Conservation (phyloP, 53 echinoderm and acorn worm species). For the Crossaster papposus region DNA sequence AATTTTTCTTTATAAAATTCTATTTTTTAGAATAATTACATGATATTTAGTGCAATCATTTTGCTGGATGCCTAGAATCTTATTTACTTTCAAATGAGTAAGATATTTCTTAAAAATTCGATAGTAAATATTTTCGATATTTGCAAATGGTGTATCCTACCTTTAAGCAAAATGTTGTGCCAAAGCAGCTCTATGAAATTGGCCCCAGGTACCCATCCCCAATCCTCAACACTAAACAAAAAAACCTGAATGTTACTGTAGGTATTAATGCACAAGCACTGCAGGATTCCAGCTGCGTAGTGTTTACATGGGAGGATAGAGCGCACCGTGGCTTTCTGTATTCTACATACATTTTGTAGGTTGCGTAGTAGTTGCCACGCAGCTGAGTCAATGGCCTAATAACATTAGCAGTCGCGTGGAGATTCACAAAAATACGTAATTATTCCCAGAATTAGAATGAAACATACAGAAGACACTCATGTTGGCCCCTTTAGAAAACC, state of each 20-base stretch:
- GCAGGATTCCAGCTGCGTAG: slow-evolving; percentile 8
- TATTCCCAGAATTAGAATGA: slow-evolving; percentile 24
- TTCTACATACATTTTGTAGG: slow-evolving; percentile 1
- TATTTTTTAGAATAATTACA: too few relatives aligned
- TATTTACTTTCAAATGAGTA: too few relatives aligned
- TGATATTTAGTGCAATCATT: too few relatives aligned
- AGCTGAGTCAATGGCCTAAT: slow-evolving; percentile 35
- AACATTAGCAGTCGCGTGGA: slow-evolving; percentile 27
- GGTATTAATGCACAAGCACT: background rate
- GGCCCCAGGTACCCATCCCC: background rate
- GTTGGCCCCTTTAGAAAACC: background rate
- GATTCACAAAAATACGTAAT: background rate
- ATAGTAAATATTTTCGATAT: too few relatives aligned
- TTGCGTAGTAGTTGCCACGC: background rate
- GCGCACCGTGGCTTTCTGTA: background rate
- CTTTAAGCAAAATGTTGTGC: too few relatives aligned
- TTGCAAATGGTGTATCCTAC: too few relatives aligned
- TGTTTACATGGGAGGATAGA: background rate
- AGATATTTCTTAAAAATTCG: too few relatives aligned
- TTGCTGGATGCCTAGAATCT: too few relatives aligned
- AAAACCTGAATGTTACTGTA: background rate
- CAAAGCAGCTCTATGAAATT: too few relatives aligned
- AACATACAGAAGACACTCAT: background rate
- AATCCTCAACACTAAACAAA: background rate
- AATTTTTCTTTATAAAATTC: too few relatives aligned